Percentiles rank a stretch among this genome's conserved stretches.
phyloP scores from a whole-genome alignment of 2,113 vertebrate genomes.

The Leiothrix lutea region DNA sequence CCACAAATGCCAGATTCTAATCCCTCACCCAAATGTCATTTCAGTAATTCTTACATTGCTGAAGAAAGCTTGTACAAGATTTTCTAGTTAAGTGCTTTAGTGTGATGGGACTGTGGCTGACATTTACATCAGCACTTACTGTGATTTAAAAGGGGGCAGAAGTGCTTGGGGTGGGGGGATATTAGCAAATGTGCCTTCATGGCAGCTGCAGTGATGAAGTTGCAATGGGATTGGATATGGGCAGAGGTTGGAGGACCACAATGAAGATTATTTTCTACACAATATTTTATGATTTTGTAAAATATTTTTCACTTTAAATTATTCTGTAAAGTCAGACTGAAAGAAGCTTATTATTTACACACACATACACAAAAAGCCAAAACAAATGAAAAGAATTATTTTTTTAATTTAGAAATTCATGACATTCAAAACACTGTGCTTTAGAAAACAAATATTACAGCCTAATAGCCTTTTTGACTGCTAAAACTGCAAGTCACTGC shows the following conservation, averaged over 20 bases:
- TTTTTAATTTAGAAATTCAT: not conserved
- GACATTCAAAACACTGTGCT: not conserved
- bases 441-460: not conserved
- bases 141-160: not conserved
- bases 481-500: slow-evolving; percentile 7
- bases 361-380: not conserved
- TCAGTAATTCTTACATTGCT: not conserved
- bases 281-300: not conserved
- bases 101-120: not conserved
- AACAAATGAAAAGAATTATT: not conserved
- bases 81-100: not conserved
- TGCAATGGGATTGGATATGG: not conserved
- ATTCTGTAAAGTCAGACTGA: not conserved
- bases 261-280: not conserved
- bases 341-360: not conserved
- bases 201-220: not conserved
- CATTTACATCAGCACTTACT: not conserved
- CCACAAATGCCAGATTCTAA: not conserved
- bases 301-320: not conserved
- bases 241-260: not conserved
- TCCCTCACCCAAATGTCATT: not conserved
- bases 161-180: not conserved
- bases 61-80: not conserved
- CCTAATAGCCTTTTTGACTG: not conserved
- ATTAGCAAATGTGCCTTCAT: not conserved